A percentile compares a stretch with the other conserved stretches of the same genome.
These are phyloP conservation scores for Macrotis lagotis DNA, from an alignment of 2,113 vertebrate species.

Conservation along the genomic window DNA sequence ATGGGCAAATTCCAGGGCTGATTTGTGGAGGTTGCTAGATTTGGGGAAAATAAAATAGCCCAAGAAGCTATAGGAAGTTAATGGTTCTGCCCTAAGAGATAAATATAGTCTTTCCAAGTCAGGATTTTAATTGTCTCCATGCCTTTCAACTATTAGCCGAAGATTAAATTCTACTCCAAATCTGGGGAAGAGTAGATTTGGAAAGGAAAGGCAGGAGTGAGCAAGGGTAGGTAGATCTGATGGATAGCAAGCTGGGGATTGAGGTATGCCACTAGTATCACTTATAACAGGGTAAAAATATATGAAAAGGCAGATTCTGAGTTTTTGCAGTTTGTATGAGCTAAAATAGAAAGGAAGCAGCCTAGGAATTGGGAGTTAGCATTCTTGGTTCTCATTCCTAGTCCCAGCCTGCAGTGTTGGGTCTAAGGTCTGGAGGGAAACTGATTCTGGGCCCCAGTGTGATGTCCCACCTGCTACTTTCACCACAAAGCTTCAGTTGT, in stretches of 20 bases:
- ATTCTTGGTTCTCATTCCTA: not conserved
- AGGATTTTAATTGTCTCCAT: not conserved
- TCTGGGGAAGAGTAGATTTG: not conserved
- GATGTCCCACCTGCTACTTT: not conserved
- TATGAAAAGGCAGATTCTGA: not conserved
- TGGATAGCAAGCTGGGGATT: not conserved
- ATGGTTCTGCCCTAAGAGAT: not conserved
- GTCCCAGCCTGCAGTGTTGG: not conserved
- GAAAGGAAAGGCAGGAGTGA: not conserved
- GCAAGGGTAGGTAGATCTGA: not conserved
- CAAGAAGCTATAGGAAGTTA: not conserved
- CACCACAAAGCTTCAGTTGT: slow-evolving; percentile 71
- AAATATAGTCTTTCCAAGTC: not conserved
- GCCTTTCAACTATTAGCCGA: not conserved
- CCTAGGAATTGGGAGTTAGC: not conserved
- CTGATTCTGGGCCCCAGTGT: not conserved
- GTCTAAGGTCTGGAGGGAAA: not conserved
- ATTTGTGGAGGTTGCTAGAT: not conserved
- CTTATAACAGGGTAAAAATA: not conserved
- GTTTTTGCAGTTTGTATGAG: not conserved
- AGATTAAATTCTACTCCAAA: not conserved
- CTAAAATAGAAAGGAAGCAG: slow-evolving; percentile 9
- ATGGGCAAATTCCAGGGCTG: not conserved
- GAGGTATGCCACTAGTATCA: not conserved
- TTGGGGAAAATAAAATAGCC: not conserved